These are phyloP conservation scores for Periphyllus acericola DNA, from an alignment of 2,888 invertebrate genomes.

Conservation along the genomic window DNA sequence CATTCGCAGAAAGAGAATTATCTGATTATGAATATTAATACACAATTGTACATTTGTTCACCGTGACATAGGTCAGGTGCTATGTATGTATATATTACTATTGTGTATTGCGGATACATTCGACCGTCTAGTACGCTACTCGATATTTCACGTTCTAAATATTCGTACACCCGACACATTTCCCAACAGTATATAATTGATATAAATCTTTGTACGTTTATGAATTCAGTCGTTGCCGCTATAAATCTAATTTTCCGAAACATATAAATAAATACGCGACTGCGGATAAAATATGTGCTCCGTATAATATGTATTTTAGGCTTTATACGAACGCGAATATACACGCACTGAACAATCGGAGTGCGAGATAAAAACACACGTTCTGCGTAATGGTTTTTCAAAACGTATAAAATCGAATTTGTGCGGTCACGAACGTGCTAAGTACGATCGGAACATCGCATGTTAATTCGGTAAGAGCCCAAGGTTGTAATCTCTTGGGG, in stretches of 20 bases:
- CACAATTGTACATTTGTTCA: background rate
- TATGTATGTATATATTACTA: background rate
- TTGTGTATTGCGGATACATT: too few relatives aligned
- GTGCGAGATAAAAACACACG: background rate
- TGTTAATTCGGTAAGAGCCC: too few relatives aligned
- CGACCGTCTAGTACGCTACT: too few relatives aligned
- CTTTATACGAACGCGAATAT: background rate
- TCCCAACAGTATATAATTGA: slow-evolving; percentile 27
- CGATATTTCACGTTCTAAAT: slow-evolving; percentile 27
- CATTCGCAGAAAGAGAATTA: background rate
- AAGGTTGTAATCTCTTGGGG: too few relatives aligned
- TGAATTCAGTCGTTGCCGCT: background rate
- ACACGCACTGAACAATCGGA: background rate
- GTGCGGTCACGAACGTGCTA: background rate
- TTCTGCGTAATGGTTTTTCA: background rate
- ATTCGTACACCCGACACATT: background rate
- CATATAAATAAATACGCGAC: background rate
- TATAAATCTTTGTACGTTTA: slow-evolving; percentile 11
- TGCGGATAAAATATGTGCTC: background rate
- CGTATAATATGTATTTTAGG: too few relatives aligned
- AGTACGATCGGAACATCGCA: too few relatives aligned
- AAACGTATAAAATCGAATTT: background rate
- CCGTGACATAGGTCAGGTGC: background rate
- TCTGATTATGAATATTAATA: slow-evolving; percentile 15
- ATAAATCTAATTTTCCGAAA: slow-evolving; percentile 29